Percentiles rank a stretch among this genome's conserved stretches.
These are phyloP conservation scores for Rousettus madagascariensis DNA, from an alignment of 2,797 vertebrate genomes.

Conservation along the genomic window DNA sequence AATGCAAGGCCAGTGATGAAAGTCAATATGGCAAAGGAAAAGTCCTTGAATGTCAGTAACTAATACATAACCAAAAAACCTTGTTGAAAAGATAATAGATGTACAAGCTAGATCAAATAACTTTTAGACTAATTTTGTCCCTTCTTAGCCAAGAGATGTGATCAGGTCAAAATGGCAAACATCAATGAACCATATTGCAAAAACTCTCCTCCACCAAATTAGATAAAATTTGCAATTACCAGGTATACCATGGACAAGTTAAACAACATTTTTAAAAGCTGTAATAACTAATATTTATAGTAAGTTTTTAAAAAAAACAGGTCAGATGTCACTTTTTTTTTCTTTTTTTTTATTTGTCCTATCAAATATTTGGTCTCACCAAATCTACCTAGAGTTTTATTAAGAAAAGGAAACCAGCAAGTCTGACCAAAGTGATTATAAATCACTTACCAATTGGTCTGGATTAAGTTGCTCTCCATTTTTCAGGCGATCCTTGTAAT, in stretches of 20 bases:
- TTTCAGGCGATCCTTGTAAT: conserved; percentile 91
- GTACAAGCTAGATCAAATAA: not conserved
- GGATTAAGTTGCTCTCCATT: conserved; percentile 91
- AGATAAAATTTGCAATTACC: not conserved
- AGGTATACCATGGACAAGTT: not conserved
- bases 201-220: not conserved
- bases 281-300: not conserved
- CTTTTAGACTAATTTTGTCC: not conserved
- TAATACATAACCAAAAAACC: not conserved
- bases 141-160: conserved; percentile 22
- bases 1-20: not conserved
- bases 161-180: conserved; percentile 25
- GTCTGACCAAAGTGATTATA: not conserved
- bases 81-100: not conserved
- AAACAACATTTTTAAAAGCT: not conserved
- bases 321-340: not conserved
- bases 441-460: conserved; percentile 92
- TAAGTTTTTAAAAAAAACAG: not conserved
- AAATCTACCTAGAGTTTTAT: not conserved
- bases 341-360: not conserved
- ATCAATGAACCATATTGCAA: not conserved
- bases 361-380: not conserved
- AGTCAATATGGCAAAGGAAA: not conserved
- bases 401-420: not conserved
- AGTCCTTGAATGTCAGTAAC: not conserved